Evolutionary conservation across 2,888 invertebrate species (phyloP).

Genomic region (Plebejus melissa): DNA sequence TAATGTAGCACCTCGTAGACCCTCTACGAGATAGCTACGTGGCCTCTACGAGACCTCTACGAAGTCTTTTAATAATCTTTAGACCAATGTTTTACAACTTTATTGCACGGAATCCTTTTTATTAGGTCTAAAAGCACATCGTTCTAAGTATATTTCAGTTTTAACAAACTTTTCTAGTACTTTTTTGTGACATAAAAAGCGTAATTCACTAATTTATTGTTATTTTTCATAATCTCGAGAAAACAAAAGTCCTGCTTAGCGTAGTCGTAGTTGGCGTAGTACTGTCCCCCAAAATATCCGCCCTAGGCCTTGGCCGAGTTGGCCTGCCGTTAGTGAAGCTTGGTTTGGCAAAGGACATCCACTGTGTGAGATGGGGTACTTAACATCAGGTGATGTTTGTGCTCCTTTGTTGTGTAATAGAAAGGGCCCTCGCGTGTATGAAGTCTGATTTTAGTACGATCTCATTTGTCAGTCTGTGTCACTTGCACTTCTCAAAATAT

Average conservation of each 20-base stretch:
- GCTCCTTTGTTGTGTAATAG: background rate
- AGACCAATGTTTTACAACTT: background rate
- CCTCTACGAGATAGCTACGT: background rate
- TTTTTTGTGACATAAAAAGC: background rate
- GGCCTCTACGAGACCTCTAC: background rate
- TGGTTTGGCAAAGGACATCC: constrained; percentile 11
- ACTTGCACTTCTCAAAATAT: background rate
- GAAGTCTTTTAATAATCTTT: background rate
- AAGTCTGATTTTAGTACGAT: background rate
- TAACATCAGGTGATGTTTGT: background rate
- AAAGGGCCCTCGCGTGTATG: background rate
- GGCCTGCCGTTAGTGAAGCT: constrained; percentile 6
- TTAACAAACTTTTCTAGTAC: no score
- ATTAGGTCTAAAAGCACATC: background rate
- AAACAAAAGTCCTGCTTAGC: background rate
- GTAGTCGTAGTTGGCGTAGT: background rate
- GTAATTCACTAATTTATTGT: background rate
- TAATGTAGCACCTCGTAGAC: background rate
- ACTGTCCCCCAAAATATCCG: background rate
- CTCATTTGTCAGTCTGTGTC: no score
- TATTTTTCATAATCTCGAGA: background rate
- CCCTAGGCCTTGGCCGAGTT: constrained; percentile 23
- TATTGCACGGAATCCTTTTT: background rate
- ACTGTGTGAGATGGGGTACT: background rate
- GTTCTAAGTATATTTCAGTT: background rate